Evolutionary conservation across 2,888 invertebrate genomes (phyloP), one percentile per base, ranked within the genome.

Genomic region (Amaurobius ferox): DNA sequence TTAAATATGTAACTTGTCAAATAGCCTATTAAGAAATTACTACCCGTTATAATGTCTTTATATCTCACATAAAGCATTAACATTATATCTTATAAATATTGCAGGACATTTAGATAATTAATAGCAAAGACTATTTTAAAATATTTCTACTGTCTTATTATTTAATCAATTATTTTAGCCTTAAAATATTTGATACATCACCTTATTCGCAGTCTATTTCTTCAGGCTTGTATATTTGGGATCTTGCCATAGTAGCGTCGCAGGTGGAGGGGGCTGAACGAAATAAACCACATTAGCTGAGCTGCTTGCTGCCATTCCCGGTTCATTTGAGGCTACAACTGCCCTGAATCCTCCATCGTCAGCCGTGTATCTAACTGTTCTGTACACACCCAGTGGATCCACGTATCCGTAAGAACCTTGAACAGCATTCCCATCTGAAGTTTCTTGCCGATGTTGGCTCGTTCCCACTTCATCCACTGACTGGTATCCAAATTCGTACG

Each of bases 191-290:
- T n/a, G n/a, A n/a, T n/a, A n/a, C n/a, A n/a, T n/a, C n/a, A n/a
- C n/a, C n/a, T n/a, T n/a, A n/a, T n/a, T n/a, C n/a, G 9, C 9
- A 39, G 13, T 39, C 13, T 39, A 39, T 39, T 7, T 13, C n/a
- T 35, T 35, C 35, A 35, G 6, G 6, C 6, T 11, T 7, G 1
- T 23, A n/a, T 23, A 61, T 9, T 13, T 55, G 1, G 48, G 7
- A 19, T 16, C 48, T 30, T 71, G 48, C 1, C 16, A 30, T 9
- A 30, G n/a, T 9, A 71, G n/a, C 13, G 55, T 39, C 16, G 62
- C 73, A 0, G 62, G 35, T 39, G 73, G 73, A 23, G 73, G 73
- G 1, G 62, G 73, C 28, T 73, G 35, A 6, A 73, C 62, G 3
- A 61, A 6, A 35, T 73, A 73, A 5, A 26, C 9, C 3, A 39